These are phyloP conservation scores for Leiothrix lutea DNA, from an alignment of 2,113 vertebrate species.

Conservation along the genomic window DNA sequence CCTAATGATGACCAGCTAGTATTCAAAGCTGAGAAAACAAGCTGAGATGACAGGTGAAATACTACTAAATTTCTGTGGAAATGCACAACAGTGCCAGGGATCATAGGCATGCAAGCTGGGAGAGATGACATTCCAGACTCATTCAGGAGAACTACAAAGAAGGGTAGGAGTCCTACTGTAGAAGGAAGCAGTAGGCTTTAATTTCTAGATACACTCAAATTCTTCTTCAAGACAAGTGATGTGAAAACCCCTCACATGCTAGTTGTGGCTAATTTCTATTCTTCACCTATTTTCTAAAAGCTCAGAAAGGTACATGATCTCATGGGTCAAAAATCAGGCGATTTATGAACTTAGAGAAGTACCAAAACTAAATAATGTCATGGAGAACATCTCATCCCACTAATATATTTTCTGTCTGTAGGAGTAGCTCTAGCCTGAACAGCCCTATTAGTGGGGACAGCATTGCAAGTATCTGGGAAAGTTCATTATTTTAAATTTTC, in stretches of 20 bases:
- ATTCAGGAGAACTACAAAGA: not conserved
- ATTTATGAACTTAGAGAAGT: not conserved
- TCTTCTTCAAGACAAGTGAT: not conserved
- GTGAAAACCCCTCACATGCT: accelerated
- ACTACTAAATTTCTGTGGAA: not conserved
- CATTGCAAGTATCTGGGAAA: not conserved
- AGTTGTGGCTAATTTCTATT: not conserved
- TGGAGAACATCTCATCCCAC: not conserved
- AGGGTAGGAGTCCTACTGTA: not conserved
- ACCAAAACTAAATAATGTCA: not conserved
- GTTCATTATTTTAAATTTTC: not conserved
- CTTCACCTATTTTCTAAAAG: not conserved
- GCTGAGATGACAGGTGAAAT: not conserved
- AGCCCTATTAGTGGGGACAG: not conserved
- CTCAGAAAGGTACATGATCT: not conserved
- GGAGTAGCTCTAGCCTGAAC: not conserved
- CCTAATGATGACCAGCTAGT: not conserved
- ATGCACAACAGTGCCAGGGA: not conserved
- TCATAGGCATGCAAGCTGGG: not conserved
- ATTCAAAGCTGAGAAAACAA: not conserved
- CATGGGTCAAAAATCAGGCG: not conserved
- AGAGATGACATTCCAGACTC: not conserved
- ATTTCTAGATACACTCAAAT: not conserved
- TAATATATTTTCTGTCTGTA: not conserved
- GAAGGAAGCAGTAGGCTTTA: not conserved